phyloP scores from a whole-genome alignment of 1,140 invertebrate species.

The Trachelipus rathkii region DNA sequence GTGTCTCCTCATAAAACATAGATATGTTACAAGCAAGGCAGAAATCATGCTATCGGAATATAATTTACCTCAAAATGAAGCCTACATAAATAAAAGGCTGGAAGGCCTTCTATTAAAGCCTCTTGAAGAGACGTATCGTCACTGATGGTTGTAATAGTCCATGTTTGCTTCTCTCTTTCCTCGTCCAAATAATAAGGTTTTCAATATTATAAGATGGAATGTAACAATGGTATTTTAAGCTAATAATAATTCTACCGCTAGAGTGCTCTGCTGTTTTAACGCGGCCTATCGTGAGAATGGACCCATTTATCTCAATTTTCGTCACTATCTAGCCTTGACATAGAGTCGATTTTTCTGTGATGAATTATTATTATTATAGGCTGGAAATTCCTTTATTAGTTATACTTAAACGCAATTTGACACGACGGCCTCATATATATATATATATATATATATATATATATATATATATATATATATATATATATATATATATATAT shows the following conservation, averaged over 20 bases:
- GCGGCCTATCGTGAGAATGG: slow-evolving; percentile 4
- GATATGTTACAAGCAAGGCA: too few relatives aligned
- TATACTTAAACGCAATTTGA: background rate
- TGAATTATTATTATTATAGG: background rate
- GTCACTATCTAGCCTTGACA: background rate
- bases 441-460: slow-evolving; percentile 8
- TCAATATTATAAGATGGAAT: background rate
- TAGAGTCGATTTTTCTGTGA: background rate
- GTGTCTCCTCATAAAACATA: too few relatives aligned
- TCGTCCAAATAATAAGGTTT: too few relatives aligned
- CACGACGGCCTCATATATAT: background rate
- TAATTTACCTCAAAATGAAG: background rate
- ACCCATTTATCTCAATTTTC: slow-evolving; percentile 4
- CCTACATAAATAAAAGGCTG: slow-evolving; percentile 1
- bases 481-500: background rate
- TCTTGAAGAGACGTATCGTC: background rate
- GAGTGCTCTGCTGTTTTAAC: background rate
- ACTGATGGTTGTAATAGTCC: background rate
- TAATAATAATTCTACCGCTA: background rate
- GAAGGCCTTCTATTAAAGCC: background rate
- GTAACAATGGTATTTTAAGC: background rate
- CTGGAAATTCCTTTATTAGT: background rate
- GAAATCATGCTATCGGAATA: too few relatives aligned
- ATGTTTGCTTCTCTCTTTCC: background rate
- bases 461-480: slow-evolving; percentile 10